Base-by-base conservation (phyloP, 2,888 invertebrate species). In the Phaedon cochleariae region DNA sequence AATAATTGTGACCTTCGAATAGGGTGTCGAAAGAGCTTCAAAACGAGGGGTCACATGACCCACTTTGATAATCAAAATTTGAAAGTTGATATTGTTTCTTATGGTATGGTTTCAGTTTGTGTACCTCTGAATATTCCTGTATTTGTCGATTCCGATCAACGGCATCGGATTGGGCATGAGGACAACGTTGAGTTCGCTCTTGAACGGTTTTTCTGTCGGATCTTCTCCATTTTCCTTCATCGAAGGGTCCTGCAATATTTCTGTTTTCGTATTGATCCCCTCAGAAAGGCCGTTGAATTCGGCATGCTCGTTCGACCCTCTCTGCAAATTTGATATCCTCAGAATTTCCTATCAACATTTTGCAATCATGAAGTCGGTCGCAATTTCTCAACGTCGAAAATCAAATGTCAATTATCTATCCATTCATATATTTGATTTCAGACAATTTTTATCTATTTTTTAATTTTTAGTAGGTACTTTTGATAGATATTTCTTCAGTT, bases 91-190 rank as follows among this genome's bases (percentile, higher is more conserved):
- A 26, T n/a, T n/a, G 26, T 21, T 20, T 21, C 6, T 21, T 17
- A n/a, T 22, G n/a, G n/a, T n/a, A n/a, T n/a, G n/a, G n/a, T n/a
- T n/a, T n/a, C n/a, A n/a, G n/a, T n/a, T n/a, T n/a, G 26, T 53
- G 62, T 66, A 77, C 77, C 75, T 77, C 70, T 80, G 78, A 20
- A 83, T 74, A 51, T 81, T 77, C 62, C 77, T 78, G 73, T 84
- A 84, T 72, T 84, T 84, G 53, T 84, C 84, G 51, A 84, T 80
- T 20, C 83, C 84, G 1, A 84, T 77, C 20, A 84, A 67, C 0
- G 84, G 82, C 84, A 84, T 84, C 5, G 84, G 82, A 57, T 82
- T 81, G 0, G 84, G 84, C 81, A 84, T 82, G 58, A 84, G 68
- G 1, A 83, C 83, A 7, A 84, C 83, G 62, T 79, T 84, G 26